Base-by-base conservation (phyloP, 2,888 invertebrate genomes). In the Hyposoter dolosus region DNA sequence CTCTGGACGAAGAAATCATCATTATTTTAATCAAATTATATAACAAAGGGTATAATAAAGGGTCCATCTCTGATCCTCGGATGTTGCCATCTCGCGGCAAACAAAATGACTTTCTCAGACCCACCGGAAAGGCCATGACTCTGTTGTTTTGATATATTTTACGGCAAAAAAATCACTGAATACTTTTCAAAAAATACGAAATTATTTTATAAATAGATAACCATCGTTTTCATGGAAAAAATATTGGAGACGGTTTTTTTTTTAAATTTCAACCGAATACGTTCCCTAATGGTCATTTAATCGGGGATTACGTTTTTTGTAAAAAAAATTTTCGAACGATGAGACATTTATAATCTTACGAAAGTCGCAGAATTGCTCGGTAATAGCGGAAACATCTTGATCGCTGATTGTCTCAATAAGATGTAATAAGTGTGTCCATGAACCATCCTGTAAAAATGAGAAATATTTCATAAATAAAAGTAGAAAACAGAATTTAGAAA, bases 301-400 rank as follows among this genome's bases (percentile, higher is more conserved):
- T 28, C 28, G 12, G 0, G 0, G 12, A 23, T 12, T 23, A 3
- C 10, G 28, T 23, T 3, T 50, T 68, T 79, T 17, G 40, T 80
- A 17, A 45, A 6, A 45, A 23, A n/a, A n/a, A 4, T 10, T 72
- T 35, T 28, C n/a, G 9, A 10, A 35, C 0, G 50, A 50, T 45
- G 3, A 83, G 60, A 79, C 5, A 66, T 32, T 53, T 50, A 45
- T 40, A 69, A 72, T 83, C 92, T 89, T 91, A 94, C 94, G 86
- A 92, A 94, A 87, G 92, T 91, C 15, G 94, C 86, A n/a, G 95
- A 94, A 87, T 93, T 93, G 7, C 95, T 93, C n/a, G 93, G 91
- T 85, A 95, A 88, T 40, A 94, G 77, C n/a, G 94, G 92, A 76
- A 90, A 91, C 40, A 90, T 90, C 82, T 93, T 92, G 60, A 90